Conservation (phyloP, 2,113 vertebrate species). For the Nibea albiflora region DNA sequence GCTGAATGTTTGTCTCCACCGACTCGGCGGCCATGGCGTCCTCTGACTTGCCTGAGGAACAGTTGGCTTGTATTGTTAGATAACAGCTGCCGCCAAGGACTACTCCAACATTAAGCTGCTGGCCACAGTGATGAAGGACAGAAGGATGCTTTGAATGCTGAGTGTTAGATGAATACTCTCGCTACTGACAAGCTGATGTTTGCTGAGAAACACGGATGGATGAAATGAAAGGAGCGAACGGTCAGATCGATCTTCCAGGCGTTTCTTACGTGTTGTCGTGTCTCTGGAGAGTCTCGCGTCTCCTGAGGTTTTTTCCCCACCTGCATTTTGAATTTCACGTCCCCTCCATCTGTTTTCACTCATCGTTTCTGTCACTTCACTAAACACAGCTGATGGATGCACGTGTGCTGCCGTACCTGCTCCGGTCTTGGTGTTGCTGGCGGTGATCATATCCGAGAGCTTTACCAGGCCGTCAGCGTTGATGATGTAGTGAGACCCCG, state of each 20-base stretch:
- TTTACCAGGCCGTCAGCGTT: slow-evolving; percentile 20
- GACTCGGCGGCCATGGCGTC: slow-evolving; percentile 65
- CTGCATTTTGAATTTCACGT: neutral
- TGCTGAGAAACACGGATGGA: neutral
- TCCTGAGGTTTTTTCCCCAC: slow-evolving; percentile 8
- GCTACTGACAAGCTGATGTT: neutral
- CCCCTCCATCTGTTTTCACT: slow-evolving; percentile 17
- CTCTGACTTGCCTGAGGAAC: slow-evolving; percentile 68
- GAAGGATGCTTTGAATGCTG: neutral
- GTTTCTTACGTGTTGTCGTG: slow-evolving; percentile 26
- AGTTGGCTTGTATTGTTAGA: slow-evolving; percentile 24
- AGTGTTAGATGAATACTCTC: neutral
- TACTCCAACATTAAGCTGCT: neutral
- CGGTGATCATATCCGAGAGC: slow-evolving; percentile 21
- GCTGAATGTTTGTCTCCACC: slow-evolving; percentile 70
- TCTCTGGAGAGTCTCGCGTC: slow-evolving; percentile 4
- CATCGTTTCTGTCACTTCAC: neutral
- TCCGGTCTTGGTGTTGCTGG: slow-evolving; percentile 65
- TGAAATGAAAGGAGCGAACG: neutral
- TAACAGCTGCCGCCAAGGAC: slow-evolving; percentile 15
- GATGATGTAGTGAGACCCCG: slow-evolving; percentile 77
- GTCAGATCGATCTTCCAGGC: neutral
- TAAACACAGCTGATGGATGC: neutral
- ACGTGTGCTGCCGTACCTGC: slow-evolving; percentile 64
- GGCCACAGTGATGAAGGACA: neutral